A percentile compares a stretch with the other conserved stretches of the same genome.
Conservation (phyloP, 1,140 invertebrate genomes). For the Calliphora vicina region DNA sequence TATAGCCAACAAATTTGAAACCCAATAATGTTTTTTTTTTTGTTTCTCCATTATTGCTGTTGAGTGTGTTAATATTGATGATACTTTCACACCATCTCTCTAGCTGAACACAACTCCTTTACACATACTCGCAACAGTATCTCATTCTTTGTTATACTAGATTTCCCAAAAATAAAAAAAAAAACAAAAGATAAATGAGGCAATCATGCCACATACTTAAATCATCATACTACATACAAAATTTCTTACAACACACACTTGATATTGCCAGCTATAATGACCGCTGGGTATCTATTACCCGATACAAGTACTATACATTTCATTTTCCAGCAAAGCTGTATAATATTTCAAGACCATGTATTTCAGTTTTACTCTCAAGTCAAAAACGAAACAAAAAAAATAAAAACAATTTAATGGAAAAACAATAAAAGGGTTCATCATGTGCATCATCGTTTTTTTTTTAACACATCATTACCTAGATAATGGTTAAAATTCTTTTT, state of each 20-base stretch:
- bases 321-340: too few species aligned
- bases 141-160: background rate
- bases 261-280: background rate
- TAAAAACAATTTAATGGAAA: conserved; percentile 23
- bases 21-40: background rate
- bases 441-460: background rate
- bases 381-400: background rate
- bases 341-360: too few species aligned
- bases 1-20: background rate
- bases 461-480: conserved; percentile 26
- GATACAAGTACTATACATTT: background rate
- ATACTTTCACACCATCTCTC: background rate
- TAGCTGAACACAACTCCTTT: background rate
- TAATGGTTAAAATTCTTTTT: background rate
- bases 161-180: background rate
- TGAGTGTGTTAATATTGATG: conserved; percentile 11
- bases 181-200: conserved; percentile 21
- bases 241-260: background rate
- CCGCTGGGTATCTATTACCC: conserved; percentile 28
- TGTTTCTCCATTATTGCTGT: background rate
- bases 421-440: conserved; percentile 29
- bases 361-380: too few species aligned
- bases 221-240: background rate
- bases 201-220: conserved; percentile 30
- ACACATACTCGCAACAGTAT: background rate